A percentile compares a stretch with the other conserved stretches of the same genome.
Evolutionary conservation across 1,140 invertebrate species (phyloP).

Genomic region (Hycleus phaleratus): DNA sequence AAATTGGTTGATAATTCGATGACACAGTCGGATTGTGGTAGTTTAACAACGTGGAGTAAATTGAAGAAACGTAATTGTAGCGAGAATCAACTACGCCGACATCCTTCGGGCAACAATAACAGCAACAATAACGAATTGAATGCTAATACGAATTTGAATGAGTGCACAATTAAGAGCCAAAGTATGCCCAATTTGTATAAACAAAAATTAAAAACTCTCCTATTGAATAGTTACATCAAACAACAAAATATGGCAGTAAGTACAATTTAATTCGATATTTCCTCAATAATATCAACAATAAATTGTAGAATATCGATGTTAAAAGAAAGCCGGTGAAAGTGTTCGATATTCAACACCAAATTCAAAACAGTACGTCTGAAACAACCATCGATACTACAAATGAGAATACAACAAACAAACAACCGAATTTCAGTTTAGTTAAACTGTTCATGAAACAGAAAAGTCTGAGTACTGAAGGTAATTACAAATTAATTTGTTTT

Average conservation of each 20-base stretch:
- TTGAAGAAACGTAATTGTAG: conserved; percentile 52
- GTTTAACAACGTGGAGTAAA: conserved; percentile 78
- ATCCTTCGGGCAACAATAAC: conserved; percentile 75
- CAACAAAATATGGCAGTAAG: conserved; percentile 52
- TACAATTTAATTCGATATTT: conserved; percentile 10
- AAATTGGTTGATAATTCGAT: conserved; percentile 60
- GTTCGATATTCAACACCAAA: conserved; percentile 54
- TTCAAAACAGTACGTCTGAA: conserved; percentile 47
- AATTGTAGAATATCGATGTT: conserved; percentile 44
- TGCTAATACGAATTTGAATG: conserved; percentile 43
- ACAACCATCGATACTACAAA: conserved; percentile 44
- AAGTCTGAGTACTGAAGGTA: conserved; percentile 67
- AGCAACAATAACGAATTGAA: conserved; percentile 36
- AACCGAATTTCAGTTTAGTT: conserved; percentile 71
- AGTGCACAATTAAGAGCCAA: conserved; percentile 54
- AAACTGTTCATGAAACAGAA: conserved; percentile 86
- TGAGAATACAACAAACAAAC: conserved; percentile 40
- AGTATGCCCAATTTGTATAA: conserved; percentile 63
- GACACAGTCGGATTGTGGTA: conserved; percentile 72
- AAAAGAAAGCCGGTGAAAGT: conserved; percentile 54
- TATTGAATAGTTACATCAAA: conserved; percentile 26
- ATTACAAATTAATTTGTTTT: conserved; percentile 14
- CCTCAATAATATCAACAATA: background rate
- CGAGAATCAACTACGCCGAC: conserved; percentile 46
- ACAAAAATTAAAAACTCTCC: conserved; percentile 28